Conservation (phyloP, 2,888 invertebrate genomes). For the Uloborus plumipes region DNA sequence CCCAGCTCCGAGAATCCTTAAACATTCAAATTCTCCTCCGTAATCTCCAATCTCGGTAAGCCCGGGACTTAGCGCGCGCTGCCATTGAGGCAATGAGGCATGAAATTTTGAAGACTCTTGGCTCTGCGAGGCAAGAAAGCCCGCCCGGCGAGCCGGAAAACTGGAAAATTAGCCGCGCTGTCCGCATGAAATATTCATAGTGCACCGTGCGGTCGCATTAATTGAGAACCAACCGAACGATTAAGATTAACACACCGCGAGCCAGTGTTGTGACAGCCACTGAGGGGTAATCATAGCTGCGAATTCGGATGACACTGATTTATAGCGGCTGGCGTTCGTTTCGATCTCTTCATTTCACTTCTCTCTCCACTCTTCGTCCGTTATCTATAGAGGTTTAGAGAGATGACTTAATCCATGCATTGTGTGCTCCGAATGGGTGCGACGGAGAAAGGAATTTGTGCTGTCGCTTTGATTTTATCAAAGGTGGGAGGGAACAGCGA, state of each 20-base stretch:
- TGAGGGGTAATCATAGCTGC: neutral
- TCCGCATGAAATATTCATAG: constrained; percentile 34
- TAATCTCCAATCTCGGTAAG: neutral
- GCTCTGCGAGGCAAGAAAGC: too few relatives aligned
- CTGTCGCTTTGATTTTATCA: too few relatives aligned
- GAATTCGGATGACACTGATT: constrained; percentile 29
- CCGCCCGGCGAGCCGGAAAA: neutral
- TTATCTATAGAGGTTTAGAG: constrained; percentile 3
- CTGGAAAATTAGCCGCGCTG: constrained; percentile 21
- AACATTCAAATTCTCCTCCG: neutral
- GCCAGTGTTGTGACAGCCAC: constrained; percentile 33
- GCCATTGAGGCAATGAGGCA: too few relatives aligned
- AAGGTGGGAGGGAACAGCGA: too few relatives aligned
- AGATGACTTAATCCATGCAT: constrained; percentile 3
- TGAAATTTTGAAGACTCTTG: too few relatives aligned
- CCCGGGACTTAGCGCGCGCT: too few relatives aligned
- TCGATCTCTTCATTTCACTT: neutral
- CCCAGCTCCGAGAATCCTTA: neutral
- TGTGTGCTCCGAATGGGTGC: neutral
- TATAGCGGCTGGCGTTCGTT: constrained; percentile 13
- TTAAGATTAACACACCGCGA: constrained; percentile 16
- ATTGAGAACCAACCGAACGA: constrained; percentile 29
- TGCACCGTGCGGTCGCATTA: constrained; percentile 15
- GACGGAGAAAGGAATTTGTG: too few relatives aligned
- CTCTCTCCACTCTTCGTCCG: neutral